phyloP scores from a whole-genome alignment of 2,888 invertebrate species.

The Serripes groenlandicus region DNA sequence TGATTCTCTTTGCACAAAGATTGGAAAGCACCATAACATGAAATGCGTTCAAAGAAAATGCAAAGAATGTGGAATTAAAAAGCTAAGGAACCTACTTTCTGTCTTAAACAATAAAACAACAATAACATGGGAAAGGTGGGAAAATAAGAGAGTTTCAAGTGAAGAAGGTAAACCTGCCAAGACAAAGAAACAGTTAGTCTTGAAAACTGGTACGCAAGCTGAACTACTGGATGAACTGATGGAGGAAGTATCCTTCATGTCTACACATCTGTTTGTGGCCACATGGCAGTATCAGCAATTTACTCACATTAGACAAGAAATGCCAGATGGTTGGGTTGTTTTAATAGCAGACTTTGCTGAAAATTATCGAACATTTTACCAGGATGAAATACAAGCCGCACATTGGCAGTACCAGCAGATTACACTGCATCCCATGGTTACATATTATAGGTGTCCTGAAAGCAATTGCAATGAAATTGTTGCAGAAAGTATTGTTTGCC shows the following conservation, averaged over 20 bases:
- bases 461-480: slow-evolving; percentile 22
- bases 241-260: slow-evolving; percentile 1
- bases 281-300: slow-evolving; percentile 8
- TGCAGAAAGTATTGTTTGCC: slow-evolving; percentile 2
- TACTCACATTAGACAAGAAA: slow-evolving; percentile 9
- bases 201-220: slow-evolving; percentile 18
- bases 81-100: background rate
- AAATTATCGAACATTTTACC: slow-evolving; percentile 27
- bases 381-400: slow-evolving; percentile 29
- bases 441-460: slow-evolving; percentile 32
- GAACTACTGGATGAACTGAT: slow-evolving; percentile 2
- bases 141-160: slow-evolving; percentile 20
- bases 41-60: slow-evolving; percentile 20
- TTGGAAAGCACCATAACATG: slow-evolving; percentile 20
- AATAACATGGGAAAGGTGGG: slow-evolving; percentile 28
- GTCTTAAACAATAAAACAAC: background rate
- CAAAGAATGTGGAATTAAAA: slow-evolving; percentile 7
- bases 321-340: slow-evolving; percentile 5
- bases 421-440: slow-evolving; percentile 23
- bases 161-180: background rate
- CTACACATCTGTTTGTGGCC: slow-evolving; percentile 18
- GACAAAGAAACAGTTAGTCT: slow-evolving; percentile 4
- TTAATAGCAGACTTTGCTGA: background rate
- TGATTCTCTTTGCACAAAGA: slow-evolving; percentile 28
- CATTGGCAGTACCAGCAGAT: slow-evolving; percentile 29